A percentile compares a stretch with the other conserved stretches of the same genome.
These are phyloP conservation scores for Eupelmus urozonus DNA, from an alignment of 2,888 invertebrate genomes.

Conservation along the genomic window DNA sequence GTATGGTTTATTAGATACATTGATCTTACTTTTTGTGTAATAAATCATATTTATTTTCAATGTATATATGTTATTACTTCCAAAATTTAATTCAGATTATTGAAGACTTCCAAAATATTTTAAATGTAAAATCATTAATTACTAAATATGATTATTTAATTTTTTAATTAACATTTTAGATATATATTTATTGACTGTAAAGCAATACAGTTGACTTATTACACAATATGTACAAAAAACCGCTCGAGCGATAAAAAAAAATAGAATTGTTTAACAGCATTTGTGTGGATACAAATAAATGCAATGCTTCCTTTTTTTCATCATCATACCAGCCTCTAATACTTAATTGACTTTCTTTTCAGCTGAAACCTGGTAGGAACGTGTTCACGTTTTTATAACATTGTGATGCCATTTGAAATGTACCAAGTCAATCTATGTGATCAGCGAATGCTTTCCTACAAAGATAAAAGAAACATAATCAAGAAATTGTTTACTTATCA, in stretches of 20 bases:
- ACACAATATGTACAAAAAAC: neutral
- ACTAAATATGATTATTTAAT: neutral
- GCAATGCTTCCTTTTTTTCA: slow-evolving; percentile 18
- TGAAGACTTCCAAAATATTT: too few relatives aligned
- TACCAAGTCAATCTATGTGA: neutral
- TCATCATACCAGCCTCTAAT: slow-evolving; percentile 67
- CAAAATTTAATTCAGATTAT: neutral
- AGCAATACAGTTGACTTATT: slow-evolving; percentile 15
- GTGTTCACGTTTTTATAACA: slow-evolving; percentile 61
- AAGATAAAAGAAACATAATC: slow-evolving; percentile 16
- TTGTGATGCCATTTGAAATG: slow-evolving; percentile 16
- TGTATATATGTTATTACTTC: slow-evolving; percentile 5
- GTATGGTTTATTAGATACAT: slow-evolving; percentile 33
- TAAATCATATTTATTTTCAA: slow-evolving; percentile 1
- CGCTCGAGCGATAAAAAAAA: neutral
- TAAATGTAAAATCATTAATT: neutral
- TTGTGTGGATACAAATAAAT: slow-evolving; percentile 58
- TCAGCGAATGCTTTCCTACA: slow-evolving; percentile 61
- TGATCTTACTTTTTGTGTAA: neutral
- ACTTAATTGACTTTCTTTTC: slow-evolving; percentile 68
- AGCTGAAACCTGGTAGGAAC: slow-evolving; percentile 65
- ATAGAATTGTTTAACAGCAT: slow-evolving; percentile 27
- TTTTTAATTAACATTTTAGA: neutral
- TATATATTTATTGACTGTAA: neutral
- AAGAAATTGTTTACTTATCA: slow-evolving; percentile 52